Percentiles rank a stretch among this genome's conserved stretches.
Conservation (phyloP, 2,888 invertebrate genomes). For the Lymantria dispar region DNA sequence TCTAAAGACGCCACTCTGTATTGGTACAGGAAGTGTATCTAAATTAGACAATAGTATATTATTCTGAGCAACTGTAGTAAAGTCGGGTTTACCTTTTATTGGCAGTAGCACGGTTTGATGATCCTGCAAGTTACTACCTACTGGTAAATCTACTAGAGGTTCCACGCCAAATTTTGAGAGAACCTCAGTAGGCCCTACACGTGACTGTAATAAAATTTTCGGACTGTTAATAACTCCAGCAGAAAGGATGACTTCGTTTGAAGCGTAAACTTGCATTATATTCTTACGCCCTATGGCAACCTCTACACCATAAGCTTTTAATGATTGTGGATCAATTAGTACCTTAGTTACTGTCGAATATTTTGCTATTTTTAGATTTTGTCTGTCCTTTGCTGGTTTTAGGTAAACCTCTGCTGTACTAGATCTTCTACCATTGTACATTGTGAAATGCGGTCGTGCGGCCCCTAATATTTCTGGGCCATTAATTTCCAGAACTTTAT, state of each 20-base stretch:
- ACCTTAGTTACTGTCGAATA: slow-evolving; percentile 55
- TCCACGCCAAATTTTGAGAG: slow-evolving; percentile 47
- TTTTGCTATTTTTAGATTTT: slow-evolving; percentile 58
- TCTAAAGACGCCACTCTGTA: slow-evolving; percentile 53
- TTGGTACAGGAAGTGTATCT: slow-evolving; percentile 47
- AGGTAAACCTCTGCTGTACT: slow-evolving; percentile 68
- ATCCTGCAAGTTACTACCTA: slow-evolving; percentile 66
- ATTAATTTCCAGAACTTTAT: slow-evolving; percentile 45
- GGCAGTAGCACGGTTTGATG: slow-evolving; percentile 47
- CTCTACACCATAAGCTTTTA: slow-evolving; percentile 53
- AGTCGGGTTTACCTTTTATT: slow-evolving; percentile 49
- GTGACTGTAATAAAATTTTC: slow-evolving; percentile 66
- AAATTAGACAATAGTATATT: slow-evolving; percentile 37
- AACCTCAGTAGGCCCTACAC: slow-evolving; percentile 57
- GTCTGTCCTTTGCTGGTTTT: slow-evolving; percentile 40
- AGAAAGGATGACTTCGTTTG: slow-evolving; percentile 61
- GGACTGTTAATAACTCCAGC: slow-evolving; percentile 63
- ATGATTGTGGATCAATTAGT: slow-evolving; percentile 47
- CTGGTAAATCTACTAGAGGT: slow-evolving; percentile 56
- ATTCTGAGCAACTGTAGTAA: slow-evolving; percentile 52
- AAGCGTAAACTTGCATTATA: slow-evolving; percentile 45
- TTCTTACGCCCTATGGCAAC: slow-evolving; percentile 40
- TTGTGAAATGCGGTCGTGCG: slow-evolving; percentile 46
- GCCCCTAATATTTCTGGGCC: slow-evolving; percentile 45
- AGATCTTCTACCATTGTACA: slow-evolving; percentile 56